These are phyloP conservation scores for Drepana falcataria DNA, from an alignment of 2,888 invertebrate genomes.

Conservation along the genomic window DNA sequence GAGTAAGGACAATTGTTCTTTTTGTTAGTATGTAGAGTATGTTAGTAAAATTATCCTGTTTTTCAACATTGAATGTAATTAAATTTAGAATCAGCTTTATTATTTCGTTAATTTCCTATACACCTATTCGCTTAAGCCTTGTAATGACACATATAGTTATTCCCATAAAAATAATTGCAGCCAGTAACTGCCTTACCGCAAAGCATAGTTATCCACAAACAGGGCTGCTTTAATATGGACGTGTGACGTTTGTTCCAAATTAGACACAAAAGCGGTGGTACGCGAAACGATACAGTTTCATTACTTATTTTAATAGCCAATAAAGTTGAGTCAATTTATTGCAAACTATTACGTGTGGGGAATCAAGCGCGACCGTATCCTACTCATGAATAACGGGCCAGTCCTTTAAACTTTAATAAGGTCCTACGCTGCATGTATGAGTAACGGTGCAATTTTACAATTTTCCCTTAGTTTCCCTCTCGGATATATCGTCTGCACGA, in stretches of 20 bases:
- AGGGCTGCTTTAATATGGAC: too few species aligned
- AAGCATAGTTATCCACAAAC: too few species aligned
- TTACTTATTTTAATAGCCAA: conserved; percentile 75
- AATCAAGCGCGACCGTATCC: conserved; percentile 55
- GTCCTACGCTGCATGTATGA: conserved; percentile 43
- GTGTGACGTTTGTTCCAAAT: not conserved
- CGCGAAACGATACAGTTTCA: conserved; percentile 50
- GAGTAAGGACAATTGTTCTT: too few species aligned
- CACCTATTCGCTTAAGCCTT: too few species aligned
- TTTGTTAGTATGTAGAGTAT: too few species aligned
- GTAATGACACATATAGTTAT: too few species aligned
- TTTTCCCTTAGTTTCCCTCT: conserved; percentile 39
- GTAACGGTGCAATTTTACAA: conserved; percentile 50
- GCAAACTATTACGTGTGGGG: conserved; percentile 62
- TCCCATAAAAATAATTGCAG: too few species aligned
- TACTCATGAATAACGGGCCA: conserved; percentile 59
- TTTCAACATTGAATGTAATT: too few species aligned
- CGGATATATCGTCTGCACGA: conserved; percentile 28
- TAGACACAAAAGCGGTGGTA: conserved; percentile 7
- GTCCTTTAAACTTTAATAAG: conserved; percentile 71
- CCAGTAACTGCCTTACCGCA: too few species aligned
- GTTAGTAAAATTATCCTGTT: too few species aligned
- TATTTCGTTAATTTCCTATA: too few species aligned
- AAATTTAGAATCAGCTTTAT: too few species aligned
- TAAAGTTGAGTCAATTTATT: conserved; percentile 69